Evolutionary conservation across 2,888 invertebrate species (phyloP), one percentile per base, ranked within the genome.

Genomic region (Lumbricus terrestris): DNA sequence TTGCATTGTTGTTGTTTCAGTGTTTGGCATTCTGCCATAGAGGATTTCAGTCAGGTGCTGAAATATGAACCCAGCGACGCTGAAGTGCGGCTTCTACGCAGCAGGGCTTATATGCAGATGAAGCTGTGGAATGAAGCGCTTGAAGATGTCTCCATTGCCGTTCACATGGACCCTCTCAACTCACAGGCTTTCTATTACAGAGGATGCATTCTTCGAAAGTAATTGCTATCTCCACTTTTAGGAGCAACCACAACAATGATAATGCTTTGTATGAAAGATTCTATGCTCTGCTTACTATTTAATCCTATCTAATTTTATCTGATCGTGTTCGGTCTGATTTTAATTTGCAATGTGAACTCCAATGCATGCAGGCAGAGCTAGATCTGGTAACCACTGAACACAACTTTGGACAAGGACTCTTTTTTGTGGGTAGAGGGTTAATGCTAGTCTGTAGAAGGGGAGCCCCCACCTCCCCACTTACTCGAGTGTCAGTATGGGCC

Each of bases 131-230:
- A 93, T 42, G 91, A 92, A 34, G 94, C 95, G 0, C 93, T 95
- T n/a, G 93, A 94, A 90, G 95, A 95, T 90, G 92, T 95, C 88
- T 94, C 94, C 42, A 94, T 94, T n/a, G 94, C 94, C 29, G 94
- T 95, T 89, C 95, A 95, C 91, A 93, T 95, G 23, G 93, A 95
- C 92, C 95, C 95, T 29, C 92, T 93, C 88, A 93, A 93, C 92
- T 94, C 94, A 93, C 91, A 93, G 91, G 94, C 95, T 11, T 94
- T 94, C 92, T 95, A 94, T 91, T 93, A 94, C 90, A 92, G 95
- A 33, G 95, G 93, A 34, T 95, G 94, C 92, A 93, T 95, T 83
- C 93, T 95, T 11, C 93, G 95, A 91, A 94, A 93, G 94, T 94
- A 91, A 91, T 93, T 91, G 29, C 1, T 90, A 11, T 18, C 38